Percentiles rank a stretch among this genome's conserved stretches.
Conservation (phyloP, 2,888 invertebrate genomes). For the Dryobotodes eremita region DNA sequence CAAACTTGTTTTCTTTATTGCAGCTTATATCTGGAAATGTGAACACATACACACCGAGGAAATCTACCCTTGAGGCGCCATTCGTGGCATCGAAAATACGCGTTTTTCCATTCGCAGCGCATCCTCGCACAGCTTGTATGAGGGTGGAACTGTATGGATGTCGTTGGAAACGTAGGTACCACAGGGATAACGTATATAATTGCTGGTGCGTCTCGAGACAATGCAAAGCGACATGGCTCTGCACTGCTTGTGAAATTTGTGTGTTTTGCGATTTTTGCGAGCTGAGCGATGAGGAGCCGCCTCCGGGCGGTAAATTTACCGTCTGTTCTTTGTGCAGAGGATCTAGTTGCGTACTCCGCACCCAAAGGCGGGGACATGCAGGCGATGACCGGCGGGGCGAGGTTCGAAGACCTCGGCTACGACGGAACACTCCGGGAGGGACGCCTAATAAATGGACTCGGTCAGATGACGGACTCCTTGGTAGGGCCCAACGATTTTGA, state of each 20-base stretch:
- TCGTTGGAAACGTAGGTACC: constrained; percentile 89
- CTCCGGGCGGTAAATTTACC: constrained; percentile 77
- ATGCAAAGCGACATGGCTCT: constrained; percentile 73
- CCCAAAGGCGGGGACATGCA: constrained; percentile 92
- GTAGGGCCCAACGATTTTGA: constrained; percentile 93
- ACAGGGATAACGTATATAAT: constrained; percentile 68
- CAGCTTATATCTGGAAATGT: constrained; percentile 94
- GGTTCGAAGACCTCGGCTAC: constrained; percentile 95
- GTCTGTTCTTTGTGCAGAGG: constrained; percentile 89
- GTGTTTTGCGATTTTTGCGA: constrained; percentile 53
- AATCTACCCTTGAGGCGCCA: constrained; percentile 94
- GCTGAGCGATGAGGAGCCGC: constrained; percentile 75
- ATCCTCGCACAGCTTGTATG: constrained; percentile 97
- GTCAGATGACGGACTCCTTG: constrained; percentile 95
- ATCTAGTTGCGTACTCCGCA: constrained; percentile 92
- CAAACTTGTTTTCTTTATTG: constrained; percentile 70
- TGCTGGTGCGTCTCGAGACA: constrained; percentile 82
- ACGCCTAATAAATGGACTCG: constrained; percentile 93
- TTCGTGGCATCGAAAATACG: constrained; percentile 96
- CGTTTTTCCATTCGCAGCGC: constrained; percentile 96
- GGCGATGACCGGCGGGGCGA: constrained; percentile 92
- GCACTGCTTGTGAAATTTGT: constrained; percentile 64
- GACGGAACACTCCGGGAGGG: constrained; percentile 92
- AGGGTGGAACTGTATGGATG: constrained; percentile 98
- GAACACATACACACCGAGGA: constrained; percentile 94